Base-by-base conservation (phyloP, 2,797 vertebrate species). In the Amniataba percoides region DNA sequence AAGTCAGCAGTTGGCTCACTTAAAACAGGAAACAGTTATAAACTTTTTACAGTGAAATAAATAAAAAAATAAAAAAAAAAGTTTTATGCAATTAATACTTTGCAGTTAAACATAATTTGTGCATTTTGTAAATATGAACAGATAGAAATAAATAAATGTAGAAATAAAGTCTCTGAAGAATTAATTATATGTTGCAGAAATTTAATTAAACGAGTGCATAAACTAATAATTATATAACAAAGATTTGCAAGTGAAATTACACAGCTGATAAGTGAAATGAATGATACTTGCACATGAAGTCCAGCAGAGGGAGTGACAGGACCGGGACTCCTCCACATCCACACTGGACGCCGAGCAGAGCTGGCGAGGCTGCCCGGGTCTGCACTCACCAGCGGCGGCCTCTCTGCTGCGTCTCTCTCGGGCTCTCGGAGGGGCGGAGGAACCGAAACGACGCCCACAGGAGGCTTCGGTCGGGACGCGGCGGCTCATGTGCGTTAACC, bases 351-450 rank as follows among this genome's bases (percentile, higher is more conserved):
- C 80, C 71, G 61, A 84, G 80, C 71, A 46, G 82, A 82, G 61
- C 82, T 78, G 80, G 56, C 53, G 56, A 36, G 81, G 78, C 83
- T 82, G 78, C 82, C 74, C 65, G 79, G 87, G 78, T 88, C 81
- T 69, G 6, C 78, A 25, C 23, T 42, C 77, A 77, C 81, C 84
- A 73, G 45, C 79, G 68, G 80, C 84, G 25, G 75, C 45, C 72
- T 58, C 40, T 51, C 21, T 10, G 11, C 49, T 40, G 56, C 67
- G 19, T 68, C 19, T 57, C 19, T 57, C 40, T 18, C 2, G 48
- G 52, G 51, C 13, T 8, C 27, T 31, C 27, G 27, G 27, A 31
- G 27, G 27, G 27, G 27, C 5, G 27, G 27, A 31, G 5, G 27
- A 31, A 31, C 27, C 27, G 27, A 31, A 31, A 31, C 27, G 5